Evolutionary conservation across 2,888 invertebrate genomes (phyloP).

Genomic region (Rambutsinella grinnellia): DNA sequence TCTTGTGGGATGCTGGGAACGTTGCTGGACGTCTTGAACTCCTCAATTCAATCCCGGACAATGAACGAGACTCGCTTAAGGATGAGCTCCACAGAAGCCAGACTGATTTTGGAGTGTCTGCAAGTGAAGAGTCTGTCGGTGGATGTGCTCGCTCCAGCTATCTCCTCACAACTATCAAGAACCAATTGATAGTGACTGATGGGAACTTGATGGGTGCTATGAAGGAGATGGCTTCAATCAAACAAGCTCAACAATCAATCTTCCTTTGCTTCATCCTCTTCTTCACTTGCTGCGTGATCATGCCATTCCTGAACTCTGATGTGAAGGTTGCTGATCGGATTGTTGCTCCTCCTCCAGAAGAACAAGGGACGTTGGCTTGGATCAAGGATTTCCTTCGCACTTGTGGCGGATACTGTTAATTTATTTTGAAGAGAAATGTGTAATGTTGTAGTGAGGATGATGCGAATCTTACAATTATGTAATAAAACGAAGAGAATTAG

Average conservation of each 20-base stretch:
- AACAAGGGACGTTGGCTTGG: too few species aligned
- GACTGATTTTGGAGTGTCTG: not conserved
- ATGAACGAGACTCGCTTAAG: constrained; percentile 8
- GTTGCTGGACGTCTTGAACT: not conserved
- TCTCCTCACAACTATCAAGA: not conserved
- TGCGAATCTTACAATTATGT: too few species aligned
- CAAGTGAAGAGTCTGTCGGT: not conserved
- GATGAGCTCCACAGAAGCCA: not conserved
- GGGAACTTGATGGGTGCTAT: not conserved
- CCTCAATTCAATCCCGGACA: constrained; percentile 3
- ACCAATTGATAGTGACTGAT: not conserved
- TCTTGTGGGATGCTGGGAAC: constrained; percentile 4
- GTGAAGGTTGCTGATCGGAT: not conserved
- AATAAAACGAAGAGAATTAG: too few species aligned
- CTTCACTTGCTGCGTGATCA: not conserved
- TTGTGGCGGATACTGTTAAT: too few species aligned
- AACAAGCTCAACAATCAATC: not conserved
- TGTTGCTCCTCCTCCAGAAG: too few species aligned
- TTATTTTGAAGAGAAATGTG: too few species aligned
- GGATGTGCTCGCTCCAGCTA: not conserved
- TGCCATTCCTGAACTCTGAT: not conserved
- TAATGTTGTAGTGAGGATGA: too few species aligned
- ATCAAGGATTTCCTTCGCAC: too few species aligned
- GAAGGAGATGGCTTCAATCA: not conserved
- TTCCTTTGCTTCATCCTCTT: not conserved